Evolutionary conservation across 2,888 invertebrate genomes (phyloP), one percentile per base, ranked within the genome.

Genomic region (Hydropsyche betteni): DNA sequence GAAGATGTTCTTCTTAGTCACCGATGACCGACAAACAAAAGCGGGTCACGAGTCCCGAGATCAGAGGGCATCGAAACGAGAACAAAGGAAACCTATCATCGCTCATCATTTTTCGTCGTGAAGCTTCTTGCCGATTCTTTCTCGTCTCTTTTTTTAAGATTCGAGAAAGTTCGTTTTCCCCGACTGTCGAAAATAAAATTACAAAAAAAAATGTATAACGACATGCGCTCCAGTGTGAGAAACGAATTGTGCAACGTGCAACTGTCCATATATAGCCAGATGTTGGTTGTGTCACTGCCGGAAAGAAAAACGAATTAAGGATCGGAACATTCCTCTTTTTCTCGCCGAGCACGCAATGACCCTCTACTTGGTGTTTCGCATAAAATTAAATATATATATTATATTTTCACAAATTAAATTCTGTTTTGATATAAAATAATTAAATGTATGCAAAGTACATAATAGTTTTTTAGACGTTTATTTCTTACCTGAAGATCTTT

Each of bases 221-320:
- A 61, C 16, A 8, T 24, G 61, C 24, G 7, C 36, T 24, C n/a
- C n/a, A 33, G 64, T 34, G 64, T 64, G 64, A 34, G 64, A 64
- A 64, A 64, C 64, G 36, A 36, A 64, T 34, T 64, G 64, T 64
- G 64, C 64, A 64, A 64, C 36, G 64, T 64, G 34, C n/a, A 44
- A 36, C 64, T 12, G 10, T 24, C 64, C 64, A 34, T 33, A 64
- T 64, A 64, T 64, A 64, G 64, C 36, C 34, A 36, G 64, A 34
- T 33, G 36, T 44, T 36, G 64, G 64, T 64, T 64, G 34, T 64
- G 64, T 64, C 64, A 64, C 36, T 36, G 64, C 64, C 44, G 36
- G n/a, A 24, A 36, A 64, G 34, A 36, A 64, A 34, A 64, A 64
- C 64, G 36, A 36, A 12, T 36, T 64, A 64, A 64, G 36, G 36